Base-by-base conservation (phyloP, 2,797 vertebrate species). In the Acropternis orthonyx region DNA sequence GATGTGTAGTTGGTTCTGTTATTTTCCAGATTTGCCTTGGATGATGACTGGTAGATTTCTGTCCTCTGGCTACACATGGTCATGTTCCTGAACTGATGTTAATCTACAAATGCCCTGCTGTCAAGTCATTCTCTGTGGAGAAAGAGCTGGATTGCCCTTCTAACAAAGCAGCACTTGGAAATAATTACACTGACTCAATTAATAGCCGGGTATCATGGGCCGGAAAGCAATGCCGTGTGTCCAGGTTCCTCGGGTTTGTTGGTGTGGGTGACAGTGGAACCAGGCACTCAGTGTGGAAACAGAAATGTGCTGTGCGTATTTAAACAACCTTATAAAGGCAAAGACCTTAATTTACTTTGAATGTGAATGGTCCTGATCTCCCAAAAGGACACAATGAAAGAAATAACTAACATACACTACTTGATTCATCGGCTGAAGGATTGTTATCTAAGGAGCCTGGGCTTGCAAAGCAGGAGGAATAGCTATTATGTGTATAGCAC, bases 61-160 rank as follows among this genome's bases (percentile, higher is more conserved):
- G 44, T 44, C 1, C 0, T 34, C 37, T 49, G 34, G 48, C 52
- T 34, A 51, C 30, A 39, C 20, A 17, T 0, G 2, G 36, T 37
- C 67, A 46, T 12, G 27, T 19, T 86, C 73, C 30, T 2, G 8
- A 76, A 34, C 27, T 26, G 54, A 43, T 78, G 43, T 73, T 69
- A 51, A 56, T 28, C 58, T 62, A 63, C 43, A 78, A 68, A 90
- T 65, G 32, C 5, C 37, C 73, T 75, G 41, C 7, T 81, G 44
- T 54, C 34, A 68, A 44, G 23, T 51, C 37, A 44, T 58, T 75
- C 54, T 72, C n/a, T 30, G 30, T 55, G 48, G 69, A 75, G 61
- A 74, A 85, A 79, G 41, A 93, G 62, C 12, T 62, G 62, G 21
- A 79, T 43, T 78, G 55, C 43, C 39, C 34, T 78, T 85, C 36